A percentile compares a stretch with the other conserved stretches of the same genome.
Evolutionary conservation across 2,888 invertebrate species (phyloP).

Genomic region (Clanis bilineata): DNA sequence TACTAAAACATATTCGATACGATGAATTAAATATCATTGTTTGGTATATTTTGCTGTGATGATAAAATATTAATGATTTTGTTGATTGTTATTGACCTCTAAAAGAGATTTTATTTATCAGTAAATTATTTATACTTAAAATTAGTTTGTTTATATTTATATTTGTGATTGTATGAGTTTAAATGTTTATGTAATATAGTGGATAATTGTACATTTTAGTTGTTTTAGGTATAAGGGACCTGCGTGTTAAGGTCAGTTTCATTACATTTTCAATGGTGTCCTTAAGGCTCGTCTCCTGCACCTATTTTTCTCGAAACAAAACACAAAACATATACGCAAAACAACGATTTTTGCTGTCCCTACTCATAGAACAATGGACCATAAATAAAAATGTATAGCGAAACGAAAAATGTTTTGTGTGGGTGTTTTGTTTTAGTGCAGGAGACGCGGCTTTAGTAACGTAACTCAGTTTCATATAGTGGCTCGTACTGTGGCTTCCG

Average conservation of each 20-base stretch:
- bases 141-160: background rate
- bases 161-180: background rate
- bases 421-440: no score
- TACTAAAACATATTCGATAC: background rate
- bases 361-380: no score
- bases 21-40: background rate
- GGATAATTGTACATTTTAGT: background rate
- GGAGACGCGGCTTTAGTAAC: no score
- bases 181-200: background rate
- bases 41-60: constrained; percentile 44
- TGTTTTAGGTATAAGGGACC: background rate
- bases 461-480: no score
- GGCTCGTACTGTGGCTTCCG: no score
- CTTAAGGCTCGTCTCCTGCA: no score
- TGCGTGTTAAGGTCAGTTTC: background rate
- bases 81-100: constrained; percentile 41
- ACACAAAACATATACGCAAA: no score
- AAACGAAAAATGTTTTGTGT: no score
- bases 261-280: background rate
- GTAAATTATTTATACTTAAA: constrained; percentile 27
- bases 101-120: constrained; percentile 39
- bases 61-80: constrained; percentile 25
- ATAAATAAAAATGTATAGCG: no score
- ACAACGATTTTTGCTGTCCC: no score
- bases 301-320: no score